Percentiles rank a stretch among this genome's conserved stretches.
Evolutionary conservation across 2,888 invertebrate genomes (phyloP).

Genomic region (Stramonita haemastoma): DNA sequence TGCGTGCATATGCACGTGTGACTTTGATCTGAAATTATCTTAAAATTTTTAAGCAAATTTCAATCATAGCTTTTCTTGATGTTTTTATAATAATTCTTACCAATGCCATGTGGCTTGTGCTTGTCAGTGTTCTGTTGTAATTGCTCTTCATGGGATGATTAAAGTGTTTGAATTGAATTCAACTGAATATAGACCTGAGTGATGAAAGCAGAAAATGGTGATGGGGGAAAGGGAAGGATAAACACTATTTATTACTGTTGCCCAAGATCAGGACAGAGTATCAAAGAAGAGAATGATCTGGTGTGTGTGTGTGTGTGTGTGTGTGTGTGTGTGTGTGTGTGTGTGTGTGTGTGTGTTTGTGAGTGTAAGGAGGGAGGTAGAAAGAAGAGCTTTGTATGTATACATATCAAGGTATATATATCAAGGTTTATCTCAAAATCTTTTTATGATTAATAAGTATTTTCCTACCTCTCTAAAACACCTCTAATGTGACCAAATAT

Average conservation of each 20-base stretch:
- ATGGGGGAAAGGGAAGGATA: neutral
- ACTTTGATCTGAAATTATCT: too few species aligned
- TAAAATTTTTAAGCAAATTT: too few species aligned
- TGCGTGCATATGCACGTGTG: too few species aligned
- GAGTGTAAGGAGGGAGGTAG: neutral
- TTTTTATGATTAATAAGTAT: too few species aligned
- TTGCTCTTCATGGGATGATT: too few species aligned
- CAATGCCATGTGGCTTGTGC: too few species aligned
- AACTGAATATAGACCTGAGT: neutral
- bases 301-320: neutral
- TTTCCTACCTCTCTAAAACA: too few species aligned
- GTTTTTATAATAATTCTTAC: too few species aligned
- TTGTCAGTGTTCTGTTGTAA: too few species aligned
- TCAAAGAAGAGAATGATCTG: neutral
- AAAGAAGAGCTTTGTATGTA: neutral
- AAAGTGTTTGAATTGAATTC: neutral
- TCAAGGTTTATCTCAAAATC: neutral
- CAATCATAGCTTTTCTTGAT: too few species aligned
- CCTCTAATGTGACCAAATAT: too few species aligned
- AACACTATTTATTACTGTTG: neutral
- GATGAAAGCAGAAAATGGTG: neutral
- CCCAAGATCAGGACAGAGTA: neutral
- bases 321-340: constrained; percentile 1
- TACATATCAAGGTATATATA: too few species aligned
- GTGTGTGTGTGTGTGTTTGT: neutral